Percentiles rank a stretch among this genome's conserved stretches.
These are phyloP conservation scores for Eupristina koningsbergeri DNA, from an alignment of 1,140 invertebrate species.

Conservation along the genomic window DNA sequence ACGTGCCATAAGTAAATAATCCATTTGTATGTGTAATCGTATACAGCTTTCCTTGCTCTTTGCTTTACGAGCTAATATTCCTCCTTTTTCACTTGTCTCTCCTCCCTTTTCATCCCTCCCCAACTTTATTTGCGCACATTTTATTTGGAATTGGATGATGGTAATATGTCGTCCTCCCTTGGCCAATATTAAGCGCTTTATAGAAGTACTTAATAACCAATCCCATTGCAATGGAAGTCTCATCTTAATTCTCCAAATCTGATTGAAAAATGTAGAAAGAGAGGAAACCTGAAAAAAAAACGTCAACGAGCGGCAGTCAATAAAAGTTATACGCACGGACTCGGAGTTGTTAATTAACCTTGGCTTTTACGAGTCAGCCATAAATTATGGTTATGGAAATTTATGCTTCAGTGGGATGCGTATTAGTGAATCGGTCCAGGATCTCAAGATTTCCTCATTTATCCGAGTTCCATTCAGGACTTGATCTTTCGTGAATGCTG, in stretches of 20 bases:
- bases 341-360: constrained; percentile 1
- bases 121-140: constrained; percentile 50
- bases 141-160: no score
- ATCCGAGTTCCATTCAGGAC: constrained; percentile 57
- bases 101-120: background rate
- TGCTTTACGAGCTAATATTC: constrained; percentile 49
- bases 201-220: background rate
- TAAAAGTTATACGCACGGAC: background rate
- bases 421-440: constrained; percentile 17
- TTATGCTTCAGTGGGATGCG: background rate
- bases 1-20: constrained; percentile 62
- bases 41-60: constrained; percentile 34
- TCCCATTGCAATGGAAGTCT: background rate
- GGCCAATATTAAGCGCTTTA: background rate
- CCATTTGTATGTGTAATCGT: constrained; percentile 64
- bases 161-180: background rate
- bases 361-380: constrained; percentile 18
- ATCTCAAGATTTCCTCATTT: constrained; percentile 43
- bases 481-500: constrained; percentile 55
- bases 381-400: background rate
- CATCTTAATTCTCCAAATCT: background rate
- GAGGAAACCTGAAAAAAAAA: no score
- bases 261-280: background rate
- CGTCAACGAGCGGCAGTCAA: background rate
- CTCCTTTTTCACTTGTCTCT: constrained; percentile 19